These are phyloP conservation scores for Amblyjoppa fuscipennis DNA, from an alignment of 2,888 invertebrate species.

Conservation along the genomic window DNA sequence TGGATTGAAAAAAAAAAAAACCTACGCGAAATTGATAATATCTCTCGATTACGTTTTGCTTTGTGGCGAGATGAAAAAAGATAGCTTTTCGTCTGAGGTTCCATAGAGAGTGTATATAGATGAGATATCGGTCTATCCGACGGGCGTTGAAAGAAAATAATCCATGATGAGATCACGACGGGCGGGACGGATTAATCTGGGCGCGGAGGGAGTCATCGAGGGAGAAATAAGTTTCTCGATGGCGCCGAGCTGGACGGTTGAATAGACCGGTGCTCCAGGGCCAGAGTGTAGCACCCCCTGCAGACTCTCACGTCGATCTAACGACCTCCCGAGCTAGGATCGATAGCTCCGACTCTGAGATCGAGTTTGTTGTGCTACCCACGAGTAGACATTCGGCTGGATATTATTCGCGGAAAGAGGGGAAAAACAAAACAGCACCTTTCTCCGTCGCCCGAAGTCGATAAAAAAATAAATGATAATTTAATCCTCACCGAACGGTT, in stretches of 20 bases:
- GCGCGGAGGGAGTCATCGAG: slow-evolving; percentile 31
- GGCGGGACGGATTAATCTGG: slow-evolving; percentile 59
- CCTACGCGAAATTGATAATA: not conserved
- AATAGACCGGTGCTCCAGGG: slow-evolving; percentile 13
- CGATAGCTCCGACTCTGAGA: slow-evolving; percentile 69
- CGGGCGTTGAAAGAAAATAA: slow-evolving; percentile 56
- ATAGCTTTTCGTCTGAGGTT: slow-evolving; percentile 41
- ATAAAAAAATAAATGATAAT: too few species aligned
- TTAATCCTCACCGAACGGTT: too few species aligned
- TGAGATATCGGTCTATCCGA: slow-evolving; percentile 7
- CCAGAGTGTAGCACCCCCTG: not conserved
- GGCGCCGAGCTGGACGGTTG: slow-evolving; percentile 27
- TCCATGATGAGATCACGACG: slow-evolving; percentile 54
- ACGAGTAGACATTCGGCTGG: slow-evolving; percentile 57
- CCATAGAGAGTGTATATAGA: slow-evolving; percentile 19
- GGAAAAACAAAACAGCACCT: not conserved
- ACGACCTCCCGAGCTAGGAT: slow-evolving; percentile 67
- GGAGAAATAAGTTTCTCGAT: slow-evolving; percentile 20
- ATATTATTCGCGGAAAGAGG: not conserved
- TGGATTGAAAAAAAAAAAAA: too few species aligned
- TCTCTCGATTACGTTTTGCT: slow-evolving; percentile 23
- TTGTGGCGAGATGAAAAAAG: slow-evolving; percentile 32
- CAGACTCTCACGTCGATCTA: slow-evolving; percentile 50
- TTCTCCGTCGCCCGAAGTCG: not conserved
- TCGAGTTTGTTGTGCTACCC: slow-evolving; percentile 69